phyloP scores from a whole-genome alignment of 2,797 vertebrate species.

The Acipenser ruthenus region DNA sequence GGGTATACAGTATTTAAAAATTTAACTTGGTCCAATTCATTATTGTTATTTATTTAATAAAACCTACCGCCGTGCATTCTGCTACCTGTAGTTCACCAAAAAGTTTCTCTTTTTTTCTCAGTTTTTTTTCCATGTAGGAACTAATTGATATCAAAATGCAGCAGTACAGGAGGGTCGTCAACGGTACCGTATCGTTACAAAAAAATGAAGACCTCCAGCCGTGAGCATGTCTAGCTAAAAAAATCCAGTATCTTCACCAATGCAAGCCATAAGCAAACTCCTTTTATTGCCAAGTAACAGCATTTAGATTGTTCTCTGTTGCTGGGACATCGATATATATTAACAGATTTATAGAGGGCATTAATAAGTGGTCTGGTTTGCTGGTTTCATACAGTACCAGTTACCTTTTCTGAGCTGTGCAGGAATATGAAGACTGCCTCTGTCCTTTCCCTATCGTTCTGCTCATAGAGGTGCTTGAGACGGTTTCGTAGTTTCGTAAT shows the following conservation, averaged over 20 bases:
- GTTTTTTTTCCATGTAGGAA: conserved; percentile 58
- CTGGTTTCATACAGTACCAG: neutral
- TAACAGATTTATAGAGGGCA: too few relatives aligned
- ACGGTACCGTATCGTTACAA: conserved; percentile 56
- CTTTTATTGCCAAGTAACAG: too few relatives aligned
- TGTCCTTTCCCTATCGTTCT: conserved; percentile 23
- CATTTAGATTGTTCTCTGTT: too few relatives aligned
- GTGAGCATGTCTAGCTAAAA: too few relatives aligned
- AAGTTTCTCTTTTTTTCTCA: neutral
- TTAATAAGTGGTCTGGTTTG: neutral
- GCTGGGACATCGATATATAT: too few relatives aligned
- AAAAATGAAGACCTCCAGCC: too few relatives aligned
- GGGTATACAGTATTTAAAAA: too few relatives aligned
- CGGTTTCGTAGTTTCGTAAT: conserved; percentile 88
- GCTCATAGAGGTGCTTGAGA: conserved; percentile 67
- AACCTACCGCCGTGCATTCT: too few relatives aligned
- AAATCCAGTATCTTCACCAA: too few relatives aligned
- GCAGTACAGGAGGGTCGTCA: conserved; percentile 77
- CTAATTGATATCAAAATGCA: conserved; percentile 93
- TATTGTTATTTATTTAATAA: neutral
- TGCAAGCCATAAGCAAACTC: too few relatives aligned
- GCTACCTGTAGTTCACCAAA: too few relatives aligned
- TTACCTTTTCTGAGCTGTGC: neutral
- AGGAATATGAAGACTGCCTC: neutral
- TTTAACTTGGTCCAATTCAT: neutral